These are phyloP conservation scores for Climacteris rufus DNA, from an alignment of 2,113 vertebrate genomes.

Conservation along the genomic window DNA sequence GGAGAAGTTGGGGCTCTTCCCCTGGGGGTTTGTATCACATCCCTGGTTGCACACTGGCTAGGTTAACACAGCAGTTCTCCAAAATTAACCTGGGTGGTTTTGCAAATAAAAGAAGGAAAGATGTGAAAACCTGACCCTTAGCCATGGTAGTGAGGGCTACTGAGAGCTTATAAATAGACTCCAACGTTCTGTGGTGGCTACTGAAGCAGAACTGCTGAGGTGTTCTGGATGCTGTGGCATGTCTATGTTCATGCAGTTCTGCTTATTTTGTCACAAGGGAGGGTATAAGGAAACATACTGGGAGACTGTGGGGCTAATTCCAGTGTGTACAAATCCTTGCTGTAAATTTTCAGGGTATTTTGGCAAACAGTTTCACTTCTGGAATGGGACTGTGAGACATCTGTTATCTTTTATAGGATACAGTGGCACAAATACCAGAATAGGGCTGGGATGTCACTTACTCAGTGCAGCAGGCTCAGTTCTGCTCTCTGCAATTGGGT, in stretches of 20 bases:
- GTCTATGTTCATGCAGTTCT: background rate
- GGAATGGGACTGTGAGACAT: background rate
- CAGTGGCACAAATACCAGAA: background rate
- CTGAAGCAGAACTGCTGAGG: background rate
- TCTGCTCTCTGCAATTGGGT: background rate
- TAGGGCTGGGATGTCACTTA: background rate
- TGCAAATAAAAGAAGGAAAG: background rate
- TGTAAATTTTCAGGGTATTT: background rate
- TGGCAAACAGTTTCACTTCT: background rate
- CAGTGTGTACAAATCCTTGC: background rate
- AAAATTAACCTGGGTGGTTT: background rate
- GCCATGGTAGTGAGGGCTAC: background rate
- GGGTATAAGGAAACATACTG: fast-evolving
- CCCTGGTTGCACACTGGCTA: background rate
- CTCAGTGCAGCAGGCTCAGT: fast-evolving
- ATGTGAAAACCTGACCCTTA: background rate
- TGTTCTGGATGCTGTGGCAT: background rate
- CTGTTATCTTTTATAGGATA: background rate
- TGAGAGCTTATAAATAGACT: background rate
- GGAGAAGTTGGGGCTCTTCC: background rate
- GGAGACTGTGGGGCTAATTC: background rate
- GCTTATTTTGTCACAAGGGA: background rate
- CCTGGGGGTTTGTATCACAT: background rate
- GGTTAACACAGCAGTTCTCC: fast-evolving
- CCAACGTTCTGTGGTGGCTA: background rate